Evolutionary conservation across 2,797 vertebrate species (phyloP).

Genomic region (Melanotaenia maccullochi): DNA sequence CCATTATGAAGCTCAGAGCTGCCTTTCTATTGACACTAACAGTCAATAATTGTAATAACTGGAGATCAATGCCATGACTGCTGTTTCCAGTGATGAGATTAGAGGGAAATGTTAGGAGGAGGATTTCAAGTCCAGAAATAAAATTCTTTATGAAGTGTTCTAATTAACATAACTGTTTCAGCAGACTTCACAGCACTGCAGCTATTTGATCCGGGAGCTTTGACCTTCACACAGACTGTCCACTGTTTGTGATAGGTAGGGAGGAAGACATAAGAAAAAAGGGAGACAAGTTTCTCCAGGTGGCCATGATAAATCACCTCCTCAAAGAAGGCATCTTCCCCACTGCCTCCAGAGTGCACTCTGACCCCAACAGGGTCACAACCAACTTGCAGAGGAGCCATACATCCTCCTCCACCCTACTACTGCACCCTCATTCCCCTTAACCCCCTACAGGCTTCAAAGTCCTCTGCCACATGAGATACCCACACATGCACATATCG

Average conservation of each 20-base stretch:
- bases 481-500: conserved; percentile 39
- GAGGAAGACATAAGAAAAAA: conserved; percentile 38
- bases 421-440: conserved; percentile 53
- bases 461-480: conserved; percentile 62
- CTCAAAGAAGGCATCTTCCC: conserved; percentile 72
- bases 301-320: conserved; percentile 76
- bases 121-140: conserved; percentile 32
- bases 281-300: conserved; percentile 78
- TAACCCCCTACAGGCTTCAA: conserved; percentile 76
- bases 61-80: conserved; percentile 43
- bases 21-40: background rate
- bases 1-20: background rate
- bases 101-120: background rate
- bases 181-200: conserved; percentile 22
- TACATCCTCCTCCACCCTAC: conserved; percentile 69
- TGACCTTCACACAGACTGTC: conserved; percentile 38
- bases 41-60: conserved; percentile 25
- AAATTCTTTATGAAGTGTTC: conserved; percentile 11
- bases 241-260: conserved; percentile 20
- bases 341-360: conserved; percentile 60
- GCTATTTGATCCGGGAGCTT: conserved; percentile 40
- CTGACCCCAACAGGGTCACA: conserved; percentile 69
- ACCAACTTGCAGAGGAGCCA: conserved; percentile 65
- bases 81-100: conserved; percentile 14
- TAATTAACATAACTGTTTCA: conserved; percentile 35